Conservation (phyloP, 1,140 invertebrate species). For the Lucilia cuprina region DNA sequence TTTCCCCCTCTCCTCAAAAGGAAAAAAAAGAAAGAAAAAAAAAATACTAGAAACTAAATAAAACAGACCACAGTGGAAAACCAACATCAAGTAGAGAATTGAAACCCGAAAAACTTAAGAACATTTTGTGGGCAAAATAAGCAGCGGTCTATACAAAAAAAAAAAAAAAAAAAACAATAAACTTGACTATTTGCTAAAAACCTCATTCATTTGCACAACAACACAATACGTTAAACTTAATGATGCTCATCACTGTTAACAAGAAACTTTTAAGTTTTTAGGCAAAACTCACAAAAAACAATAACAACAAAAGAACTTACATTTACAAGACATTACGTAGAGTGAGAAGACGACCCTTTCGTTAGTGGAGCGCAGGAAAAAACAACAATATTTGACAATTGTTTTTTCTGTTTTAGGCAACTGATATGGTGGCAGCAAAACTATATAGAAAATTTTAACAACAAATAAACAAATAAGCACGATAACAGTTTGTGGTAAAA, state of each 20-base stretch:
- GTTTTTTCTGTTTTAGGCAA: background rate
- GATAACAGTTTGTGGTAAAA: background rate
- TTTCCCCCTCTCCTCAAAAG: no score
- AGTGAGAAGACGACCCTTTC: background rate
- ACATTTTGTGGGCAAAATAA: background rate
- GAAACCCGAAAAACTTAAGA: background rate
- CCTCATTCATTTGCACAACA: background rate
- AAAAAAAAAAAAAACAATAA: background rate
- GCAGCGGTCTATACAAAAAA: background rate
- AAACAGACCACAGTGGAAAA: background rate
- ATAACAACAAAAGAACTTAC: background rate
- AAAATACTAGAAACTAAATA: no score
- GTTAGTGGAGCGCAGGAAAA: background rate
- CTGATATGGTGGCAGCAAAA: background rate
- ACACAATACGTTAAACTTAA: slow-evolving; percentile 4
- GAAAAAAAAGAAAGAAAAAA: no score
- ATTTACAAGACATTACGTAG: background rate
- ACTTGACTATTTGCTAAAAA: background rate
- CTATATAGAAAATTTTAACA: background rate
- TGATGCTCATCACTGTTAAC: slow-evolving; percentile 14
- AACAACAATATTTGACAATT: slow-evolving; percentile 1
- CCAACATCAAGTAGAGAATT: background rate
- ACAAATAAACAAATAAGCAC: background rate
- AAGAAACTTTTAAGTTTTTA: slow-evolving; percentile 13
- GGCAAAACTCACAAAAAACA: background rate